phyloP scores from a whole-genome alignment of 1,140 invertebrate species.

The Temnothorax nylanderi region DNA sequence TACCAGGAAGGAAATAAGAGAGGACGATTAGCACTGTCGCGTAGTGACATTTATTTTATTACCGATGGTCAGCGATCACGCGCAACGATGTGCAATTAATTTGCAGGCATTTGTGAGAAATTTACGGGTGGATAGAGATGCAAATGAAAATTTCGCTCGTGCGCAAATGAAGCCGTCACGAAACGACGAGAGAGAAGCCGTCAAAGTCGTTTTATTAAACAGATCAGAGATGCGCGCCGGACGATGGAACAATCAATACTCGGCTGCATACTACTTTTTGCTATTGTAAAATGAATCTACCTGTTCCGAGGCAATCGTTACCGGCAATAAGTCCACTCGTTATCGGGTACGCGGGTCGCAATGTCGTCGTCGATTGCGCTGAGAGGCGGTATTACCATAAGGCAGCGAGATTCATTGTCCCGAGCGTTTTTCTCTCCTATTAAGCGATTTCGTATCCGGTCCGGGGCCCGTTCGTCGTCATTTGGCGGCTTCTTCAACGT shows the following conservation, averaged over 20 bases:
- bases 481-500: constrained; percentile 40
- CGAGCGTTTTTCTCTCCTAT: constrained; percentile 59
- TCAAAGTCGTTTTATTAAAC: constrained; percentile 46
- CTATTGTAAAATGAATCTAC: constrained; percentile 26
- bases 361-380: constrained; percentile 12
- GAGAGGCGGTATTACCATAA: constrained; percentile 46
- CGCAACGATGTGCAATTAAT: not conserved
- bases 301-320: constrained; percentile 43
- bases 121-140: not conserved
- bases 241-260: constrained; percentile 44
- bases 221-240: constrained; percentile 30
- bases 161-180: not conserved
- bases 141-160: constrained; percentile 16
- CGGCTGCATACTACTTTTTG: constrained; percentile 19
- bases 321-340: constrained; percentile 52
- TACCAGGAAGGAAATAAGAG: not conserved
- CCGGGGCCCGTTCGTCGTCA: constrained; percentile 6
- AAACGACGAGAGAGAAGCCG: not conserved
- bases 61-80: not conserved
- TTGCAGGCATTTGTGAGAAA: not conserved
- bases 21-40: not conserved
- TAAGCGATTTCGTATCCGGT: constrained; percentile 43
- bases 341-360: constrained; percentile 12
- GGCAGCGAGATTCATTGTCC: constrained; percentile 57
- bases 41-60: not conserved